phyloP scores from a whole-genome alignment of 2,888 invertebrate species.

The Epistrophe grossulariae region DNA sequence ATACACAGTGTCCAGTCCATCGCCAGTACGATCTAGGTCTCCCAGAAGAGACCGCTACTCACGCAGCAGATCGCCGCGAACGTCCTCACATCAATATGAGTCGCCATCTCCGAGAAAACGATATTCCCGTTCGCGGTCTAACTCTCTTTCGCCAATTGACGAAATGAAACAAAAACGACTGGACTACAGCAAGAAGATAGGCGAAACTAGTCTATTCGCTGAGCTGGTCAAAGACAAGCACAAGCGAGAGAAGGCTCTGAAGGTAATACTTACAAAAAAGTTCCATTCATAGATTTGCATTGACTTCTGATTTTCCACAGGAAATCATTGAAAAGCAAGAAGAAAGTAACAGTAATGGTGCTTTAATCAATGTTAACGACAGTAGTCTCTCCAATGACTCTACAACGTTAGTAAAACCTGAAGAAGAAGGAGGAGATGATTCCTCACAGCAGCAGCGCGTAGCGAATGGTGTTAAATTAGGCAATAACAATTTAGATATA shows the following conservation, averaged over 20 bases:
- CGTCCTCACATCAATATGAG: slow-evolving; percentile 78
- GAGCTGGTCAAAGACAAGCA: slow-evolving; percentile 94
- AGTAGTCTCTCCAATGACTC: slow-evolving; percentile 82
- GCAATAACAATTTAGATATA: slow-evolving; percentile 85
- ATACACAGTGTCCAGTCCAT: slow-evolving; percentile 79
- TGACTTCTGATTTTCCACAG: slow-evolving; percentile 55
- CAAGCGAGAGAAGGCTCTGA: slow-evolving; percentile 90
- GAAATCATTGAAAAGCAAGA: slow-evolving; percentile 89
- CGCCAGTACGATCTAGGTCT: slow-evolving; percentile 84
- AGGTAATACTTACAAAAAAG: slow-evolving; percentile 78
- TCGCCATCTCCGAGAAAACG: slow-evolving; percentile 81
- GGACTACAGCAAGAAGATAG: slow-evolving; percentile 91
- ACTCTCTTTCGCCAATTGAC: slow-evolving; percentile 82
- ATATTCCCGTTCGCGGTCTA: slow-evolving; percentile 81
- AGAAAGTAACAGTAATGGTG: slow-evolving; percentile 84
- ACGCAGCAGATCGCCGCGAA: slow-evolving; percentile 81
- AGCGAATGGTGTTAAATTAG: slow-evolving; percentile 79
- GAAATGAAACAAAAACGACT: slow-evolving; percentile 85
- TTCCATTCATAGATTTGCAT: neutral
- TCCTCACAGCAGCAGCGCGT: slow-evolving; percentile 68
- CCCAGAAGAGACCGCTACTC: slow-evolving; percentile 83
- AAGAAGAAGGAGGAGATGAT: slow-evolving; percentile 72
- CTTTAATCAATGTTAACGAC: slow-evolving; percentile 80
- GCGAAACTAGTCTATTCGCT: slow-evolving; percentile 94
- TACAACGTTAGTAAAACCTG: slow-evolving; percentile 77